Base-by-base conservation (phyloP, 2,888 invertebrate species). In the Electrophaes corylata region DNA sequence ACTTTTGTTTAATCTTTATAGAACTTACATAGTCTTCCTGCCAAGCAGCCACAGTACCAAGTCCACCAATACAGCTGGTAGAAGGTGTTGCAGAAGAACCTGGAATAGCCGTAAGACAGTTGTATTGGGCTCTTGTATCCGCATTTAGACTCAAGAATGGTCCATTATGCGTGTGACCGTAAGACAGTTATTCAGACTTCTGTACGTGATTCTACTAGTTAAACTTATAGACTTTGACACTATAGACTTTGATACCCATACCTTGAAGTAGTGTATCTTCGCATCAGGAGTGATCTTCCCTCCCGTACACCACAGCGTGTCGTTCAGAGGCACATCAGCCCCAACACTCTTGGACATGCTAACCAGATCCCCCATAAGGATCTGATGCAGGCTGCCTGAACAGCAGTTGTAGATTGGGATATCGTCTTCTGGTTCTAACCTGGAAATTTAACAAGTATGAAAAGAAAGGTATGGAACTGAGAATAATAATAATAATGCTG, bases 31-130 rank as follows among this genome's bases (percentile, higher is more conserved):
- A 10, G 96, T 95, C 78, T 95, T 95, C 56, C 92, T 92, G 8
- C 97, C 96, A 0, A 92, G 73, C 0, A 96, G 23, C 70, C 93
- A 93, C 1, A 96, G 85, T 0, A 94, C 62, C 0, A 90, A 70
- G 75, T 98, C 98, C 23, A 96, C 88, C 0, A 96, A 67, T 11
- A 97, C 77, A 0, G 98, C 97, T 0, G 98, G 96, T 8, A 97
- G 66, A 11, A 97, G 83, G 76, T 98, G 98, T 50, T 95, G 89
- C 0, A 96, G 74, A 47, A 96, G 85, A 4, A 95, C 93, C 88
- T 93, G 70, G 1, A 79, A 81, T n/a, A n/a, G n/a, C n/a, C n/a
- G n/a, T n/a, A n/a, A n/a, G n/a, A n/a, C n/a, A n/a, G n/a, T n/a
- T n/a, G n/a, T n/a, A n/a, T n/a, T n/a, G n/a, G n/a, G n/a, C n/a